Conservation (phyloP, 2,888 invertebrate species). For the Drosophila subquinaria region DNA sequence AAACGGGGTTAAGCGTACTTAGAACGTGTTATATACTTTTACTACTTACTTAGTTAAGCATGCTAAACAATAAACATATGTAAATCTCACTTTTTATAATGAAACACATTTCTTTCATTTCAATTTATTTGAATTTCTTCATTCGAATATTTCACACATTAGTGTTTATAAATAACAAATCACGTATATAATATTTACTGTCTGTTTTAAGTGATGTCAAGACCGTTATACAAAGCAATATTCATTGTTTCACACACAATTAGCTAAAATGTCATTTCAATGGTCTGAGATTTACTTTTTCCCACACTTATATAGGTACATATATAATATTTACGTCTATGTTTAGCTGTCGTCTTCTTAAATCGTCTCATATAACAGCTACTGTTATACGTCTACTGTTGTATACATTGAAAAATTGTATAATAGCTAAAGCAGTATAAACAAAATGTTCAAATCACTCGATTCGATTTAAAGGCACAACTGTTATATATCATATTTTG, state of each 20-base stretch:
- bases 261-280: conserved; percentile 13
- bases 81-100: conserved; percentile 24
- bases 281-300: conserved; percentile 6
- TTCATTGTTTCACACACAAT: conserved; percentile 7
- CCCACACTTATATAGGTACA: neutral
- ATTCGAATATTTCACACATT: conserved; percentile 15
- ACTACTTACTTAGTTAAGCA: conserved; percentile 30
- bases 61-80: conserved; percentile 4
- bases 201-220: conserved; percentile 3
- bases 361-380: conserved; percentile 11
- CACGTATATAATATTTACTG: conserved; percentile 5
- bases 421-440: conserved; percentile 16
- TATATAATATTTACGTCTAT: neutral
- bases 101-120: conserved; percentile 21
- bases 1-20: conserved; percentile 67
- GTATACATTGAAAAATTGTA: conserved; percentile 12
- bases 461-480: conserved; percentile 43
- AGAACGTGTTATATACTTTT: conserved; percentile 59
- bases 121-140: conserved; percentile 38
- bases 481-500: conserved; percentile 21
- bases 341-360: neutral
- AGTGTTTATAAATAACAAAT: conserved; percentile 12
- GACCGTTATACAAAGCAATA: conserved; percentile 14
- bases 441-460: conserved; percentile 21
- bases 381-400: conserved; percentile 2